These are phyloP conservation scores for Pseudomyrmex sp. DNA, from an alignment of 1,140 invertebrate species.

Conservation along the genomic window DNA sequence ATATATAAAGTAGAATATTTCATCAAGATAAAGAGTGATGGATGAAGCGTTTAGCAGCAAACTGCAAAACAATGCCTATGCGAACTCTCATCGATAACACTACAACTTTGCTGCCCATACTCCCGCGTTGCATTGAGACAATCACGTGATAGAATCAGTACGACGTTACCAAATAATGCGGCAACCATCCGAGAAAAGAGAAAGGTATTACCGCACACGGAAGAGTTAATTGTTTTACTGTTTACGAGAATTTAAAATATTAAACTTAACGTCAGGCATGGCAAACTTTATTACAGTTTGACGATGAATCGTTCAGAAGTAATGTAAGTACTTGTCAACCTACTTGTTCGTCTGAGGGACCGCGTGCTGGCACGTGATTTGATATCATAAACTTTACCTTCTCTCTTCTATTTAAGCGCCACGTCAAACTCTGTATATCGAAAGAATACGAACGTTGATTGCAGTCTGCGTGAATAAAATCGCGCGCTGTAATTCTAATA, in stretches of 20 bases:
- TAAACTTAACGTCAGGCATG: conserved; percentile 11
- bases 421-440: background rate
- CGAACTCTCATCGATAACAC: conserved; percentile 71
- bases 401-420: background rate
- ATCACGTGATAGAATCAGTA: conserved; percentile 46
- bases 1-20: conserved; percentile 58
- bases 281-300: conserved; percentile 22
- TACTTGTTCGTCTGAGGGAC: conserved; percentile 27
- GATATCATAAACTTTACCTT: conserved; percentile 19
- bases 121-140: conserved; percentile 61
- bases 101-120: conserved; percentile 55
- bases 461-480: background rate
- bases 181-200: background rate
- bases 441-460: conserved; percentile 5
- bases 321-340: conserved; percentile 41
- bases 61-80: conserved; percentile 72
- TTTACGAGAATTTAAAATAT: background rate
- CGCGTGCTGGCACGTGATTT: conserved; percentile 14
- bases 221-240: background rate
- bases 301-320: conserved; percentile 11
- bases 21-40: conserved; percentile 72
- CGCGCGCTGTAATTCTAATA: background rate
- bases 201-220: too few species aligned
- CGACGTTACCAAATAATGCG: conserved; percentile 30
- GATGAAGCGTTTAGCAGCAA: conserved; percentile 70